These are phyloP conservation scores for Altica lythri DNA, from an alignment of 2,888 invertebrate species.

Conservation along the genomic window DNA sequence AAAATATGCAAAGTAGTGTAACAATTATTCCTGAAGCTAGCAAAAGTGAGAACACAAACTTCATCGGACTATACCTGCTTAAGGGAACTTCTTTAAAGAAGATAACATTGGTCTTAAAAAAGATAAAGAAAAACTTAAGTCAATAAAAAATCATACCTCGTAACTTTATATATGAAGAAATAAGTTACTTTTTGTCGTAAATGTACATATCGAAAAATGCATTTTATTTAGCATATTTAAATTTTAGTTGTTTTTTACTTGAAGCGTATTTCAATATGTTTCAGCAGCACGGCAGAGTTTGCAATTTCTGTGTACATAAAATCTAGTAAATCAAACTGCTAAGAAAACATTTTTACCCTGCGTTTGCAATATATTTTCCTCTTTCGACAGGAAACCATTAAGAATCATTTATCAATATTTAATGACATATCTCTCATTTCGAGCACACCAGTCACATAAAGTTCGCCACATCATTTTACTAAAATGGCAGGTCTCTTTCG, in stretches of 20 bases:
- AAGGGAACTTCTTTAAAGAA: too few species aligned
- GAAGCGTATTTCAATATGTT: neutral
- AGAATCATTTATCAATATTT: constrained; percentile 34
- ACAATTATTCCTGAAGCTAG: too few species aligned
- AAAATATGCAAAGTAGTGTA: too few species aligned
- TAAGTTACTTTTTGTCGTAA: too few species aligned
- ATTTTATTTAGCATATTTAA: neutral
- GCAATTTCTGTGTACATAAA: neutral
- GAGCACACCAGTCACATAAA: constrained; percentile 27
- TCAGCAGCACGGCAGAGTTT: neutral
- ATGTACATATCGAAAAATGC: too few species aligned
- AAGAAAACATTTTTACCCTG: constrained; percentile 15
- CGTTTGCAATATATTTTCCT: constrained; percentile 27
- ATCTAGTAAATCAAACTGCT: constrained; percentile 12
- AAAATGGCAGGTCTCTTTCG: constrained; percentile 18
- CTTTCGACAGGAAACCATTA: constrained; percentile 27
- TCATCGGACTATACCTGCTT: too few species aligned
- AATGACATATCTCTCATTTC: constrained; percentile 30
- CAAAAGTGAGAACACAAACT: too few species aligned
- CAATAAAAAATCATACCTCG: too few species aligned
- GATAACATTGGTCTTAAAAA: too few species aligned
- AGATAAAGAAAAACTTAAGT: too few species aligned
- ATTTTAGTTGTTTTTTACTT: neutral
- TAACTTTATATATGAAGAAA: too few species aligned
- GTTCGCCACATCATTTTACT: constrained; percentile 21